A percentile compares a stretch with the other conserved stretches of the same genome.
phyloP scores from a whole-genome alignment of 2,888 invertebrate genomes.

The Chrysopilus asiliformis region DNA sequence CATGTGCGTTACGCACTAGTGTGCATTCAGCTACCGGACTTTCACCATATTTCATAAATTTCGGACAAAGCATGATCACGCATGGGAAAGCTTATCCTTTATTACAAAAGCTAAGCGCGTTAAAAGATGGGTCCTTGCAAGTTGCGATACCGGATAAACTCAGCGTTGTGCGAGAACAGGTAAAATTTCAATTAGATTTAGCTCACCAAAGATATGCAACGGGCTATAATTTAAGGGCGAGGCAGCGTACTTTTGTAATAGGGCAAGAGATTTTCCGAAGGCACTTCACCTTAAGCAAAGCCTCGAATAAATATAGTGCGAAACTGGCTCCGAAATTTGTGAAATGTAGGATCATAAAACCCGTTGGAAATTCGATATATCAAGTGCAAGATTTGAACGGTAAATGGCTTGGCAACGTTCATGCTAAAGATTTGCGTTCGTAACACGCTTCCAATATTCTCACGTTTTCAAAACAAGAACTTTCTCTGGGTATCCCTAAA shows the following conservation, averaged over 20 bases:
- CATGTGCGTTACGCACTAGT: slow-evolving; percentile 20
- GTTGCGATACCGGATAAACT: not conserved
- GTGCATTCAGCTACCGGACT: slow-evolving; percentile 18
- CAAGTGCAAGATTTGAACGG: too few species aligned
- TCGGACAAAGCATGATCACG: slow-evolving; percentile 16
- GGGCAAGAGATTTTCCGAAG: slow-evolving; percentile 1
- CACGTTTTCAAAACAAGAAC: too few species aligned
- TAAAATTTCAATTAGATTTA: not conserved
- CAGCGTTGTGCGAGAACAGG: not conserved
- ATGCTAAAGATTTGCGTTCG: too few species aligned
- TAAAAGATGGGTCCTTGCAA: not conserved
- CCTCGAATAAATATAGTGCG: not conserved
- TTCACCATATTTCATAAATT: slow-evolving; percentile 17
- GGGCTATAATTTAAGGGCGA: not conserved
- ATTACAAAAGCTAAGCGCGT: not conserved
- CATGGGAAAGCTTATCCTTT: slow-evolving; percentile 9
- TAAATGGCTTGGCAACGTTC: too few species aligned
- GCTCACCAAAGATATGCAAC: not conserved
- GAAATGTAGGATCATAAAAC: not conserved
- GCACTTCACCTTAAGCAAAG: slow-evolving; percentile 3
- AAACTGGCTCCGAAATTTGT: slow-evolving; percentile 1
- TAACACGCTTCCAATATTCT: too few species aligned
- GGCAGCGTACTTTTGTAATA: not conserved
- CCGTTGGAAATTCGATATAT: too few species aligned
- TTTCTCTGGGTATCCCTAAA: too few species aligned